Base-by-base conservation (phyloP, 2,797 vertebrate species). In the Enteromius argenteus region DNA sequence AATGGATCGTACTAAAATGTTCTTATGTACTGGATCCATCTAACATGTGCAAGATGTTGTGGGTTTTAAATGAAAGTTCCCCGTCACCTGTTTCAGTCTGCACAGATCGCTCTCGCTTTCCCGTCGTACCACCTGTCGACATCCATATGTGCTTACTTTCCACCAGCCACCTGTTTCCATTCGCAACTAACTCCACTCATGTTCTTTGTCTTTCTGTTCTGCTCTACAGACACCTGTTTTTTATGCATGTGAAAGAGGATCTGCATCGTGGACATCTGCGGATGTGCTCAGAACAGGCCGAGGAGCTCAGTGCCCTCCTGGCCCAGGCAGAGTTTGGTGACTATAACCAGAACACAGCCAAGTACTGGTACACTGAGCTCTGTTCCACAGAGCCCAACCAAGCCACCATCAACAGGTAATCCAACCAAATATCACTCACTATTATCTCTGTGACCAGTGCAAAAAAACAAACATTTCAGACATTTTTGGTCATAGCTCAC, bases 291-390 rank as follows among this genome's bases (percentile, higher is more conserved):
- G 97, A 98, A 80, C 96, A 97, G 88, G 97, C 97, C 0, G 93
- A 97, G 91, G 97, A 97, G 91, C 96, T 99, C 85, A 97, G 97
- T 2, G 96, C 97, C 0, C 93, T 99, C 60, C 90, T 99, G 93
- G 98, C 98, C 11, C 98, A 99, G 92, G 96, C 97, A 0, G 97
- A 98, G 88, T 99, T 98, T 15, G 98, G 98, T 0, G 97, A 99
- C 93, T 99, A 99, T 92, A 99, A 99, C 91, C 98, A 98, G 93
- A 99, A 99, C 93, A 99, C 98, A 0, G 98, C 98, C 87, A 97
- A 96, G 92, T 99, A 99, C 92, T 97, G 89, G 93, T 98, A 97
- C 39, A 96, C 96, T 0, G 96, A 98, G 64, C 88, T 99, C 78
- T 98, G 96, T 86, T 93, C 96, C 2, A 96, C 96, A 91, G 97